Base-by-base conservation (phyloP, 2,888 invertebrate species). In the Hydroisotoma schaefferi region DNA sequence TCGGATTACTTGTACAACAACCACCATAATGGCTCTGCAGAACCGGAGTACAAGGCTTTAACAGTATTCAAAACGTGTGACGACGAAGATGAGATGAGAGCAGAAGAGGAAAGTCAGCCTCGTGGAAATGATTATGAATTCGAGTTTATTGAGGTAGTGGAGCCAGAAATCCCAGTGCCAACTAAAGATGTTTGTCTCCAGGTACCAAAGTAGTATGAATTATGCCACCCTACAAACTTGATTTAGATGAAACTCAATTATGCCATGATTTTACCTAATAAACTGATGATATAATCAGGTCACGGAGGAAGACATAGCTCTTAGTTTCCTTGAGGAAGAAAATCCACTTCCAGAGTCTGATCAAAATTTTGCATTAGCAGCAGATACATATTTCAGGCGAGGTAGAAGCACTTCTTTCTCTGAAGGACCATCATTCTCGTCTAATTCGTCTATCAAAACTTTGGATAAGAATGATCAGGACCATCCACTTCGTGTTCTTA, bases 291-390 rank as follows among this genome's bases (percentile, higher is more conserved):
- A 2, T 44, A 37, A 67, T 25, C 65, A 78, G 77, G 80, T 80
- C 25, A 93, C 91, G 5, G 93, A 94, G 79, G 93, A 93, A 78
- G 93, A 94, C 75, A 93, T 94, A 64, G 90, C 90, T 3, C 81
- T 86, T 55, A 90, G 90, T 73, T 90, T 91, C 88, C 86, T 86
- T 40, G 81, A 81, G 71, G 78, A 80, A 51, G 86, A 87, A 74
- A 85, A 86, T 78, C 85, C 84, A 46, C 76, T 87, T 33, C 84
- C 84, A 1, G 87, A 87, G 77, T 83, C 84, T 26, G 87, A 87
- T 73, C 87, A 86, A 75, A 84, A 83, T 67, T 84, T 83, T 71
- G 78, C 77, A 55, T 85, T 87, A 63, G 59, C 56, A 15, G 57
- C 60, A 8, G 64, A 63, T 43, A 59, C 46, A 10, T 71, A 72